phyloP scores from a whole-genome alignment of 2,797 vertebrate species.

The Taenioides sp. region DNA sequence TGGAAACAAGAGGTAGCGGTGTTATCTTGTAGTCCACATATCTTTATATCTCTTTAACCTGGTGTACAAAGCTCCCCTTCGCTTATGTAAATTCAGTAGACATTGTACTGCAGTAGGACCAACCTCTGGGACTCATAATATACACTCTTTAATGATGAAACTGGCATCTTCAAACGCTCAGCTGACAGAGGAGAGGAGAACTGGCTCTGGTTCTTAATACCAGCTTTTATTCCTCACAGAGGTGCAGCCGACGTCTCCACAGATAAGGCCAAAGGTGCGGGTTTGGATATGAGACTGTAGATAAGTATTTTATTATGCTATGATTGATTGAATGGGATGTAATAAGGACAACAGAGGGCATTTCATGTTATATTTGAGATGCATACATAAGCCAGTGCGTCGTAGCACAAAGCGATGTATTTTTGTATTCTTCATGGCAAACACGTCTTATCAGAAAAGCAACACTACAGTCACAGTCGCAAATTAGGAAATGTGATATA shows the following conservation, averaged over 20 bases:
- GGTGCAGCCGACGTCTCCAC: slow-evolving; percentile 1
- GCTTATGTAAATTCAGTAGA: slow-evolving; percentile 25
- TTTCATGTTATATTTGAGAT: not conserved
- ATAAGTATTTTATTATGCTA: not conserved
- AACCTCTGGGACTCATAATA: slow-evolving; percentile 3
- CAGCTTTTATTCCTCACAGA: not conserved
- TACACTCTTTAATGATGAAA: slow-evolving; percentile 23
- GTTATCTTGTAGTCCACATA: not conserved
- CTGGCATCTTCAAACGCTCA: slow-evolving; percentile 24
- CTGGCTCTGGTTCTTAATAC: slow-evolving; percentile 7
- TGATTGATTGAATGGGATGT: not conserved
- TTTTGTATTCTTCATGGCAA: too few relatives aligned
- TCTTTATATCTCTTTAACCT: not conserved
- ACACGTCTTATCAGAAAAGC: too few relatives aligned
- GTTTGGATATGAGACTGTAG: not conserved
- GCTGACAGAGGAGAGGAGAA: slow-evolving; percentile 12
- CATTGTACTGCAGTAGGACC: slow-evolving; percentile 16
- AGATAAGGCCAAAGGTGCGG: not conserved
- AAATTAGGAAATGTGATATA: too few relatives aligned
- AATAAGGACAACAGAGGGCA: not conserved
- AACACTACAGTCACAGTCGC: too few relatives aligned
- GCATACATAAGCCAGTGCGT: not conserved
- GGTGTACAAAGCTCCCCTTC: not conserved
- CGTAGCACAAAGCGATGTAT: not conserved
- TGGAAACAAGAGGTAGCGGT: too few relatives aligned